Conservation (phyloP, 2,888 invertebrate species). For the Monochamus alternatus region DNA sequence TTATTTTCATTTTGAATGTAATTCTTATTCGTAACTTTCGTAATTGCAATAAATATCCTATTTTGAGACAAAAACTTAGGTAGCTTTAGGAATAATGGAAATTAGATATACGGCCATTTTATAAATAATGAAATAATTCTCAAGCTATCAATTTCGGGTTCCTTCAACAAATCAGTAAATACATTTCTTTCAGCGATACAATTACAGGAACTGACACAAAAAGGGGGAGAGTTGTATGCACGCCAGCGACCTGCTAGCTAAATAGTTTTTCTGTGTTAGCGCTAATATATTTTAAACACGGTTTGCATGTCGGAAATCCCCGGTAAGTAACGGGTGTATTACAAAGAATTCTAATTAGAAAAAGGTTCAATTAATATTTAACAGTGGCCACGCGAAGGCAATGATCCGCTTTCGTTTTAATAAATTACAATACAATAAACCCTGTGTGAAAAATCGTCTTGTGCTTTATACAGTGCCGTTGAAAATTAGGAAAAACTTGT, state of each 20-base stretch:
- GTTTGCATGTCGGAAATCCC: slow-evolving; percentile 40
- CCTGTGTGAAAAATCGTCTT: slow-evolving; percentile 3
- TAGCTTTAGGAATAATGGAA: not conserved
- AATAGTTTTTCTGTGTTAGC: slow-evolving; percentile 31
- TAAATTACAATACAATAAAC: slow-evolving; percentile 35
- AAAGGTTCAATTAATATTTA: slow-evolving; percentile 43
- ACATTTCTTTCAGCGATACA: slow-evolving; percentile 11
- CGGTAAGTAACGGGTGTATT: slow-evolving; percentile 39
- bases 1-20: too few species aligned
- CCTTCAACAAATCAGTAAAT: not conserved
- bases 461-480: too few species aligned
- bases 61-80: too few species aligned
- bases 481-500: not conserved
- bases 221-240: slow-evolving; percentile 13
- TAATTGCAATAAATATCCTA: too few species aligned
- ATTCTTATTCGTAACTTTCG: too few species aligned
- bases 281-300: slow-evolving; percentile 36
- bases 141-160: not conserved
- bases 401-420: slow-evolving; percentile 33
- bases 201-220: slow-evolving; percentile 19
- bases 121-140: too few species aligned
- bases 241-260: slow-evolving; percentile 18
- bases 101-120: not conserved
- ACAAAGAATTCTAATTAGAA: slow-evolving; percentile 44
- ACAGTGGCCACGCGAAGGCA: slow-evolving; percentile 22